A percentile compares a stretch with the other conserved stretches of the same genome.
Conservation (phyloP, 2,888 invertebrate species). For the Axea sp. region DNA sequence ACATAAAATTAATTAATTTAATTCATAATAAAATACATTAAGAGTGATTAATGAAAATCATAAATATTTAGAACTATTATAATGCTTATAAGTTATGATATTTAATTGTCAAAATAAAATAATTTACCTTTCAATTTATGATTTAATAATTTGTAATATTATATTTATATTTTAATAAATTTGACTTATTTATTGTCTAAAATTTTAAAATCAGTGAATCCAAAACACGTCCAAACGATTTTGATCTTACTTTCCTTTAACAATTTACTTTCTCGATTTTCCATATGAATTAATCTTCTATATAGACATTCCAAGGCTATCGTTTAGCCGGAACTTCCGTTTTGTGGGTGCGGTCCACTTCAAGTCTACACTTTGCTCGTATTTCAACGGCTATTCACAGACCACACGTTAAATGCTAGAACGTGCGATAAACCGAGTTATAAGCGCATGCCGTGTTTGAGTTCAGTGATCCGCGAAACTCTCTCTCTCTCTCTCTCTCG, state of each 20-base stretch:
- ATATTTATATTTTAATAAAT: too few relatives aligned
- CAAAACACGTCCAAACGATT: too few relatives aligned
- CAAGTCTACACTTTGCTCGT: conserved; percentile 36
- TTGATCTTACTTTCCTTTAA: conserved; percentile 28
- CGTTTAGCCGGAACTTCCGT: conserved; percentile 59
- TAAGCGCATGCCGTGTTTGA: conserved; percentile 45
- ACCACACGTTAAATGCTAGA: conserved; percentile 35
- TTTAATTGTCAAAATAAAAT: too few relatives aligned
- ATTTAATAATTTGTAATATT: too few relatives aligned
- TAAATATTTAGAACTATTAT: too few relatives aligned
- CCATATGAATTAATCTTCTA: conserved; percentile 41
- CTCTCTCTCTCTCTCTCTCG: conserved; percentile 37
- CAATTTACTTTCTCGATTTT: conserved; percentile 46
- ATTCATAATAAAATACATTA: too few relatives aligned
- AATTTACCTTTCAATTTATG: too few relatives aligned
- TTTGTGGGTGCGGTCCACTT: conserved; percentile 51
- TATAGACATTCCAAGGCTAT: conserved; percentile 50
- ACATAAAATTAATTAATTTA: too few relatives aligned
- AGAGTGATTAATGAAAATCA: too few relatives aligned
- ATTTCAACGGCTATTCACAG: conserved; percentile 45
- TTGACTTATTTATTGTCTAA: too few relatives aligned
- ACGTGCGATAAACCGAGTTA: conserved; percentile 54
- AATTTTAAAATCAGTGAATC: too few relatives aligned
- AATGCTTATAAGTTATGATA: too few relatives aligned
- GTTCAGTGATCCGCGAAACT: conserved; percentile 63